A percentile compares a stretch with the other conserved stretches of the same genome.
phyloP scores from a whole-genome alignment of 1,140 invertebrate genomes.

The Brachionus paranguensis region DNA sequence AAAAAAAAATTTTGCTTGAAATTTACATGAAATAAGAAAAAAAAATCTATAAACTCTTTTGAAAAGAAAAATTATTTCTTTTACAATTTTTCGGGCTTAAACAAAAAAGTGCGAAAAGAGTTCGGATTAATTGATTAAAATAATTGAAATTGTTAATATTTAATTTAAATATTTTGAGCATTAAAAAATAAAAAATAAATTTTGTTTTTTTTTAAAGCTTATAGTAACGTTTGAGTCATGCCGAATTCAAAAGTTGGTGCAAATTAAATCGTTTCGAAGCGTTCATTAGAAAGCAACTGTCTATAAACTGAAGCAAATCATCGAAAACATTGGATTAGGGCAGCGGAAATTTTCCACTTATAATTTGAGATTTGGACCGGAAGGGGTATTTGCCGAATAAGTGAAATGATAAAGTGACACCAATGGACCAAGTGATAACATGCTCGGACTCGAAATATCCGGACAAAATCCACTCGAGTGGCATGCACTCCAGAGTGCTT shows the following conservation, averaged over 20 bases:
- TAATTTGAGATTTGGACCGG: conserved; percentile 28
- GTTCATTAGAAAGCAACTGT: conserved; percentile 36
- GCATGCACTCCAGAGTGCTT: conserved; percentile 35
- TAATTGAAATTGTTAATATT: neutral
- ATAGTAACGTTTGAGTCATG: conserved; percentile 27
- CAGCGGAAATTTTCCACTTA: conserved; percentile 36
- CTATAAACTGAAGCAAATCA: conserved; percentile 32
- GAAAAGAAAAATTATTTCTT: neutral
- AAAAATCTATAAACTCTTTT: neutral
- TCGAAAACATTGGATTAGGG: conserved; percentile 31
- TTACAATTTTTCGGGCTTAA: neutral
- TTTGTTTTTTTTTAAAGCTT: neutral
- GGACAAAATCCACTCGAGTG: conserved; percentile 31
- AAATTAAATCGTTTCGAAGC: conserved; percentile 23
- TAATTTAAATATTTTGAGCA: neutral
- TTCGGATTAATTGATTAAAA: neutral
- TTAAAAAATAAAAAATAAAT: neutral
- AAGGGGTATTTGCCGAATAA: conserved; percentile 29
- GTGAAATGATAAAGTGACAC: conserved; percentile 31
- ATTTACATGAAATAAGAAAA: neutral
- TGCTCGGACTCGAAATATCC: conserved; percentile 16
- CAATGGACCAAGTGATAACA: conserved; percentile 36
- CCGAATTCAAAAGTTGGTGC: conserved; percentile 28
- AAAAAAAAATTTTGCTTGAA: neutral
- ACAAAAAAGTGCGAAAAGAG: neutral